phyloP scores from a whole-genome alignment of 2,888 invertebrate genomes.

The Chymomyza procnemis region DNA sequence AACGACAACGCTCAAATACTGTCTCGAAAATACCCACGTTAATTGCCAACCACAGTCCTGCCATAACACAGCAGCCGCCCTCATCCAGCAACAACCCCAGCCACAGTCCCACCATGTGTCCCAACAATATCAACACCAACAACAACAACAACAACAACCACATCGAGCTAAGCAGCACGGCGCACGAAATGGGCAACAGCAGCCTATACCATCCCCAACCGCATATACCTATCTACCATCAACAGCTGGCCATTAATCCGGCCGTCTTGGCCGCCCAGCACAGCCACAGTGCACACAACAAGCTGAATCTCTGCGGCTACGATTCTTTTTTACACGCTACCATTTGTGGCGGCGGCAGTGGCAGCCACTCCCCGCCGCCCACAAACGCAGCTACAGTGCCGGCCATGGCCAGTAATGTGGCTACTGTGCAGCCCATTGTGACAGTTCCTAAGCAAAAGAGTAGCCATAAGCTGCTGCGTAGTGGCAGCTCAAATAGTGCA shows the following conservation, averaged over 20 bases:
- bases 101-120: constrained; percentile 78
- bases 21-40: constrained; percentile 78
- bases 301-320: constrained; percentile 80
- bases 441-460: constrained; percentile 38
- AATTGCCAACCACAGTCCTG: constrained; percentile 74
- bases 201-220: constrained; percentile 69
- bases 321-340: constrained; percentile 83
- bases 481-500: background rate
- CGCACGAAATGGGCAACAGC: constrained; percentile 55
- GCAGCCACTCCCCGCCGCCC: constrained; percentile 67
- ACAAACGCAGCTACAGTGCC: constrained; percentile 39
- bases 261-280: constrained; percentile 79
- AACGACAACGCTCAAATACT: constrained; percentile 78
- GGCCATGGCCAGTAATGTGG: constrained; percentile 57
- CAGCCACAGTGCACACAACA: constrained; percentile 75
- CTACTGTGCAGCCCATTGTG: constrained; percentile 76
- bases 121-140: no score
- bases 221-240: constrained; percentile 82
- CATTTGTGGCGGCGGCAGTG: constrained; percentile 79
- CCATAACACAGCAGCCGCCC: constrained; percentile 38
- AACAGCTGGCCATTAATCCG: constrained; percentile 82
- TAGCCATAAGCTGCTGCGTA: constrained; percentile 33
- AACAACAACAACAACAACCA: constrained; percentile 43
- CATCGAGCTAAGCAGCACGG: constrained; percentile 58
- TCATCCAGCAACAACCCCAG: constrained; percentile 69